A percentile compares a stretch with the other conserved stretches of the same genome.
phyloP scores from a whole-genome alignment of 2,113 vertebrate genomes.

The Rhea americana region DNA sequence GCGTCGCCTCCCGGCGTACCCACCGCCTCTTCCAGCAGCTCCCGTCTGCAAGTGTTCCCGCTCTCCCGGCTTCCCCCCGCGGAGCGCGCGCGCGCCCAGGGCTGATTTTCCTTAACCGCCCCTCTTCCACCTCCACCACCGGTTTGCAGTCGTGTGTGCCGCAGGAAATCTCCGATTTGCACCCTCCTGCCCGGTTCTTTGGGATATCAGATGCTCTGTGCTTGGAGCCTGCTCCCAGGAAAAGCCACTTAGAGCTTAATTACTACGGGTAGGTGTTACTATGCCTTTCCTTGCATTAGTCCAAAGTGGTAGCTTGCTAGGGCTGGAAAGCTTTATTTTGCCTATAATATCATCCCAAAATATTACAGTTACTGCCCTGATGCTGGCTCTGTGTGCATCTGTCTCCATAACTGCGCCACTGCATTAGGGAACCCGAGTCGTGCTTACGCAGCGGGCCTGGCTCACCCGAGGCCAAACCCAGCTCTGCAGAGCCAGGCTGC shows the following conservation, averaged over 20 bases:
- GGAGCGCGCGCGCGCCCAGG: accelerated
- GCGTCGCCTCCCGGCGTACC: too few species aligned
- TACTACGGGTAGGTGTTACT: not conserved
- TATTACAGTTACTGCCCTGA: not conserved
- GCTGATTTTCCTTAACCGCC: not conserved
- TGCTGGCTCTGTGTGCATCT: accelerated
- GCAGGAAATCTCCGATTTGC: not conserved
- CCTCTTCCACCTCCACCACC: not conserved
- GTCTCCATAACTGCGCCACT: accelerated
- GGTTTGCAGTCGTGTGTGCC: not conserved
- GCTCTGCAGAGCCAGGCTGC: accelerated
- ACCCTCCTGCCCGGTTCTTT: not conserved
- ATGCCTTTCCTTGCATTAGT: not conserved
- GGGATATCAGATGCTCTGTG: not conserved
- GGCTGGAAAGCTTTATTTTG: not conserved
- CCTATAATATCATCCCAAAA: not conserved
- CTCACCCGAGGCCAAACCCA: not conserved
- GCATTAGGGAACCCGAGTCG: not conserved
- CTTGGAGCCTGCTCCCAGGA: not conserved
- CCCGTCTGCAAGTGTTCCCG: not conserved
- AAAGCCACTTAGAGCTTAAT: not conserved
- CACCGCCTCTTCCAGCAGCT: not conserved
- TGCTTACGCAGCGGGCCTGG: not conserved
- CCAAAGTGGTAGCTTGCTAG: not conserved
- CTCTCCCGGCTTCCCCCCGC: not conserved